Base-by-base conservation (phyloP, 23 tunicate genomes). In the Halocynthia roretzi region DNA sequence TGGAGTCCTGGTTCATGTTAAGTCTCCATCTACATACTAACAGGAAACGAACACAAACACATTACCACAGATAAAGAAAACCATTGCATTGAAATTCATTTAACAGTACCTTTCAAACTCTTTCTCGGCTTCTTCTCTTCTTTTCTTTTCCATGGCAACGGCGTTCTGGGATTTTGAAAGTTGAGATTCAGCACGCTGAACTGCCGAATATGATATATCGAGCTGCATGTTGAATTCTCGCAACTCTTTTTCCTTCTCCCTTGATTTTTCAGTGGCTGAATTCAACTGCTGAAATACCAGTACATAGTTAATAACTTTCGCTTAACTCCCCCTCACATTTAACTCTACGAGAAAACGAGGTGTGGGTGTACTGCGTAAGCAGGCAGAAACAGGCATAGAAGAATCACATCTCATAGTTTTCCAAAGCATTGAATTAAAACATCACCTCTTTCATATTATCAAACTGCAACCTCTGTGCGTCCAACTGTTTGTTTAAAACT, bases 161-260 rank as follows among this genome's bases (percentile, higher is more conserved):
- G 80, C 90, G 18, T 74, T 73, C 70, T 80, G 80, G 10, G 56
- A 53, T 31, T 85, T 85, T 6, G 60, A 56, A 40, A 85, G 81
- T 31, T 80, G 84, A 9, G 84, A 66, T 67, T 85, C 90, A 14
- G 61, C 70, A n/a, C 81, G n/a, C 51, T 86, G 92, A 7, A 82
- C 76, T 51, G 81, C 92, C 66, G 81, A 78, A 0, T 71, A 18
- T 21, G 77, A 52, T 54, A 86, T 86, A 0, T 86, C 85, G 31
- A 86, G 85, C 51, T 81, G 82, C 92, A 86, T 86, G n/a, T 57
- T 71, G 15, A 82, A 76, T 17, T 86, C 92, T 8, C 85, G 85
- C 8, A 86, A 50, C 19, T 80, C 85, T 11, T 75, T 69, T 62
- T 83, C 76, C 75, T 81, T 82, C 56, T 81, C 81, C 6, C 92